A percentile compares a stretch with the other conserved stretches of the same genome.
Evolutionary conservation across 2,888 invertebrate genomes (phyloP).

Genomic region (Serrognathus titanus): DNA sequence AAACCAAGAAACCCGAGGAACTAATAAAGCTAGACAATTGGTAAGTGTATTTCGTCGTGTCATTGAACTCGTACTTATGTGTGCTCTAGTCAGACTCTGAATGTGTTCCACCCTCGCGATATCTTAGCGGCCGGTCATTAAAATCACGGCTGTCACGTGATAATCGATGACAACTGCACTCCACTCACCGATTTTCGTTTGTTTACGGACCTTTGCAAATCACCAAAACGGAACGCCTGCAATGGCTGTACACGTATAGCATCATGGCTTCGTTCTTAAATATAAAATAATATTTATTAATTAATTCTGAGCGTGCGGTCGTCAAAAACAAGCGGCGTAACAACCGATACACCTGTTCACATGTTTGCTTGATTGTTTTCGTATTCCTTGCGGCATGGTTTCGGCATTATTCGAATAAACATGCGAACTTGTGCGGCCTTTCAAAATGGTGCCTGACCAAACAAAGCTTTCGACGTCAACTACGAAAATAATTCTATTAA

Average conservation of each 20-base stretch:
- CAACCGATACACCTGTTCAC: too few relatives aligned
- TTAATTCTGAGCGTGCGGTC: too few relatives aligned
- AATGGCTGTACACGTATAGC: conserved; percentile 31
- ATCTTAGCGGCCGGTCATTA: conserved; percentile 60
- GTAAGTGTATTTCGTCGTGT: conserved; percentile 59
- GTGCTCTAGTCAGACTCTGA: conserved; percentile 33
- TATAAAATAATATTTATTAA: too few relatives aligned
- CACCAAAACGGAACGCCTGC: conserved; percentile 51
- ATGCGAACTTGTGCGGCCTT: conserved; percentile 24
- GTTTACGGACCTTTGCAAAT: conserved; percentile 51
- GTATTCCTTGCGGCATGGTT: background rate
- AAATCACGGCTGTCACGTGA: conserved; percentile 69
- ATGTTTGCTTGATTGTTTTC: too few relatives aligned
- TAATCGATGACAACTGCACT: conserved; percentile 61
- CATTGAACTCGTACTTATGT: conserved; percentile 35
- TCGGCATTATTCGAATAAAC: too few relatives aligned
- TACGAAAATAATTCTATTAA: conserved; percentile 9
- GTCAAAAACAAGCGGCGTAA: too few relatives aligned
- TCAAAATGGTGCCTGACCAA: conserved; percentile 64
- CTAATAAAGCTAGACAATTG: conserved; percentile 92
- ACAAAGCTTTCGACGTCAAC: conserved; percentile 34
- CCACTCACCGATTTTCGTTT: conserved; percentile 47
- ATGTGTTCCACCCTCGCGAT: conserved; percentile 61
- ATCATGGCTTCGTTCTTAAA: conserved; percentile 38
- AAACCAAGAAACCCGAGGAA: conserved; percentile 91